Conservation (phyloP, 2,797 vertebrate species). For the Eleutherodactylus coqui region DNA sequence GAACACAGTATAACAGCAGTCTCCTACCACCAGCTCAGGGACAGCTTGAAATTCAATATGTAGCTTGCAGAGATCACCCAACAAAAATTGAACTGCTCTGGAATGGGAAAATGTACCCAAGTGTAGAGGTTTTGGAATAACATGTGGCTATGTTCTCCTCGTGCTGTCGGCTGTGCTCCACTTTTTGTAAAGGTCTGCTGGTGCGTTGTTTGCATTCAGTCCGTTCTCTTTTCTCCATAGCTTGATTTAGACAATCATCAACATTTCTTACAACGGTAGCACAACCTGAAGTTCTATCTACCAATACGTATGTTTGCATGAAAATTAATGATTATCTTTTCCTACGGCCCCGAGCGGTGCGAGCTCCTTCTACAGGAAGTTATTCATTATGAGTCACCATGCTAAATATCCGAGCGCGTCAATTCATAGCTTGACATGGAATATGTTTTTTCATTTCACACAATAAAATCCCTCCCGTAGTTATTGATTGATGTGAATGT, state of each 20-base stretch:
- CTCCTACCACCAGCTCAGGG: too few relatives aligned
- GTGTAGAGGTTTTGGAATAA: too few relatives aligned
- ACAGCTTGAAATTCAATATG: too few relatives aligned
- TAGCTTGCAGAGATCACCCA: too few relatives aligned
- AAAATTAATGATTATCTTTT: slow-evolving; percentile 31
- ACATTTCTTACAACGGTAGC: slow-evolving; percentile 10
- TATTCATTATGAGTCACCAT: slow-evolving; percentile 14
- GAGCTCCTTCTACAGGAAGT: slow-evolving; percentile 18
- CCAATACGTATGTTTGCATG: slow-evolving; percentile 1
- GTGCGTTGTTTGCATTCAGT: background rate
- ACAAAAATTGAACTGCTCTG: too few relatives aligned
- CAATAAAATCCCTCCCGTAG: background rate
- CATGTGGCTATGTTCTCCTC: too few relatives aligned
- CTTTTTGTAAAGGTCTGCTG: background rate
- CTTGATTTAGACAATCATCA: background rate
- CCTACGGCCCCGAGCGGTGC: background rate
- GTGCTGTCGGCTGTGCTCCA: background rate
- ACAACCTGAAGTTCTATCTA: background rate
- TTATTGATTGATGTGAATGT: background rate
- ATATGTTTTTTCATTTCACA: background rate
- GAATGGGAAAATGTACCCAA: too few relatives aligned
- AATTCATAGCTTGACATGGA: background rate
- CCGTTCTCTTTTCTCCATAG: background rate
- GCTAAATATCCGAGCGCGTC: background rate
- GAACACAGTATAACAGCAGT: too few relatives aligned